Evolutionary conservation across 1,140 invertebrate species (phyloP).

Genomic region (Cyclargus thomasi): DNA sequence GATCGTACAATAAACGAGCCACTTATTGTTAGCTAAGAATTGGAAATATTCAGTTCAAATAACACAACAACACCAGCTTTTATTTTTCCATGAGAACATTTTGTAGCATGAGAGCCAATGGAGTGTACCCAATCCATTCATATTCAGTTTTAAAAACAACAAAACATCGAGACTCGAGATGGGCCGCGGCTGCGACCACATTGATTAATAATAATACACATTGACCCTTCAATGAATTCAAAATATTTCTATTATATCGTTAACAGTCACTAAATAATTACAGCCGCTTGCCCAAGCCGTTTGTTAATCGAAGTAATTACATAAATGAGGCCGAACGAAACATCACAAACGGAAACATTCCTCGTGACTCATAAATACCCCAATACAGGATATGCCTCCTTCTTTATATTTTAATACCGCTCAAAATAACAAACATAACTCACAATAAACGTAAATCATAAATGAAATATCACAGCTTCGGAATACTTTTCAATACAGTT

Average conservation of each 20-base stretch:
- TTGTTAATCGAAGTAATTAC: constrained; percentile 14
- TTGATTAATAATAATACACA: constrained; percentile 8
- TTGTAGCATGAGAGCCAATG: constrained; percentile 29
- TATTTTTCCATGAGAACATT: constrained; percentile 32
- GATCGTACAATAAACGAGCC: constrained; percentile 32
- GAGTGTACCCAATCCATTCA: constrained; percentile 27
- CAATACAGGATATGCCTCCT: not conserved
- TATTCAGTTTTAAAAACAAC: constrained; percentile 24
- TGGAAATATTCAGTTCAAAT: constrained; percentile 26
- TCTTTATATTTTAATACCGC: not conserved
- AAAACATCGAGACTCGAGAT: constrained; percentile 6
- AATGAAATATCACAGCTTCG: not conserved
- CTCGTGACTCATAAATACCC: not conserved
- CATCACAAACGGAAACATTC: not conserved
- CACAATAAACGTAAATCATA: not conserved
- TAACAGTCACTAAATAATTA: constrained; percentile 16
- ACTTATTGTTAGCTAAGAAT: constrained; percentile 33
- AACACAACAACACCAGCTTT: constrained; percentile 28
- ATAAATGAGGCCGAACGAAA: constrained; percentile 13
- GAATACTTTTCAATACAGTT: not conserved
- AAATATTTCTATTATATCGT: constrained; percentile 17
- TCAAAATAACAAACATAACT: not conserved
- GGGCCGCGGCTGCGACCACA: constrained; percentile 7
- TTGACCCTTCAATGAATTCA: constrained; percentile 7
- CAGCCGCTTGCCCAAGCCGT: not conserved